Evolutionary conservation across 2,113 vertebrate genomes (phyloP).

Genomic region (Xiphias gladius): DNA sequence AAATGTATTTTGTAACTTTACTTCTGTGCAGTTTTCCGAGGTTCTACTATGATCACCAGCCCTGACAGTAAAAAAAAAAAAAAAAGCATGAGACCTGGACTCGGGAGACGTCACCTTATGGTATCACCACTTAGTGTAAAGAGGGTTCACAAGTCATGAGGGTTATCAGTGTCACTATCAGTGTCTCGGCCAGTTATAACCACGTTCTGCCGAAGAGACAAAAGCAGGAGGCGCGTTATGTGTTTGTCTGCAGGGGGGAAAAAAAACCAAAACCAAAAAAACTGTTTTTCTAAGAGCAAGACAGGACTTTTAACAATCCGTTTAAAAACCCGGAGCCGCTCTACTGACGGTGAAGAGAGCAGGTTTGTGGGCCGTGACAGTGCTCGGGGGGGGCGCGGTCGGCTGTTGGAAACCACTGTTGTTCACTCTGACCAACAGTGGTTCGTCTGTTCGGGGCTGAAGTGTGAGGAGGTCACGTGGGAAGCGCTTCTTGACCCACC

Average conservation of each 20-base stretch:
- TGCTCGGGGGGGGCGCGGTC: background rate
- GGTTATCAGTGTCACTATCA: background rate
- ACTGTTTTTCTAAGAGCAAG: background rate
- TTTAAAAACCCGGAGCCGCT: background rate
- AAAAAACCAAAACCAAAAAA: too few species aligned
- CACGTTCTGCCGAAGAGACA: background rate
- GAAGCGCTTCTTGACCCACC: background rate
- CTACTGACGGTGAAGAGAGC: background rate
- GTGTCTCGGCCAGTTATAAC: background rate
- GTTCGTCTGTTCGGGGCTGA: background rate
- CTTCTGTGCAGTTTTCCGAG: background rate
- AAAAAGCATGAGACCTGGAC: background rate
- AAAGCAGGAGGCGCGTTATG: background rate
- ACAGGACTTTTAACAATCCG: background rate
- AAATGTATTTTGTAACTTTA: background rate
- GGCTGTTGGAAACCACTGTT: too few species aligned
- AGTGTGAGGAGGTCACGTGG: background rate
- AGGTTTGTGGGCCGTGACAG: background rate
- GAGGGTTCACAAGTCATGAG: background rate
- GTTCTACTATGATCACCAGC: background rate
- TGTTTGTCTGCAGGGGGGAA: background rate
- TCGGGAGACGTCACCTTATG: background rate
- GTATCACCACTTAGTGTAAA: background rate
- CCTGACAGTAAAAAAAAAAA: background rate
- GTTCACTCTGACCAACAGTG: background rate